Evolutionary conservation across 2,888 invertebrate genomes (phyloP).

Genomic region (Caenorhabditis zanzibari): DNA sequence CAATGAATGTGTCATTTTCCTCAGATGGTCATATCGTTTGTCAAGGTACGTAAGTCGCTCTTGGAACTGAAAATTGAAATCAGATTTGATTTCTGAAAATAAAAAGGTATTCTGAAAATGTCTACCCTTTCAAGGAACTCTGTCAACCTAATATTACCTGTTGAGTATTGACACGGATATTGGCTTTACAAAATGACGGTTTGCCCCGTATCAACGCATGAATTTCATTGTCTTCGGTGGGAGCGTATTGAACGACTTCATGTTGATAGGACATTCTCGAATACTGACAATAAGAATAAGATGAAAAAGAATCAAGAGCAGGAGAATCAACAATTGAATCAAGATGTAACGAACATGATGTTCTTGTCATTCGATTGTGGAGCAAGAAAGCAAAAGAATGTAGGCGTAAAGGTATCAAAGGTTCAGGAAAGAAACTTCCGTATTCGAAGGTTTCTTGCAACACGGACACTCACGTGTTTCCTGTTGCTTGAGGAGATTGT

Average conservation of each 20-base stretch:
- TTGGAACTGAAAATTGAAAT: constrained; percentile 69
- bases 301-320: not conserved
- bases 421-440: constrained; percentile 43
- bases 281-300: not conserved
- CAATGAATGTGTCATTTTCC: constrained; percentile 71
- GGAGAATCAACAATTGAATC: constrained; percentile 36
- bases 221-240: constrained; percentile 62
- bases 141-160: constrained; percentile 44
- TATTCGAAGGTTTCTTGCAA: constrained; percentile 5
- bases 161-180: constrained; percentile 62
- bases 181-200: constrained; percentile 65
- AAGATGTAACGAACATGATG: constrained; percentile 23
- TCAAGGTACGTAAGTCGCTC: constrained; percentile 71
- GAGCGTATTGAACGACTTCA: constrained; percentile 65
- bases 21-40: constrained; percentile 71
- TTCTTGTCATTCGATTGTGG: constrained; percentile 32
- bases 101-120: not conserved
- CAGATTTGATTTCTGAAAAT: not conserved
- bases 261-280: constrained; percentile 59
- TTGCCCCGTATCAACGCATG: constrained; percentile 66
- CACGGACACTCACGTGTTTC: constrained; percentile 25
- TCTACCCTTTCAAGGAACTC: not conserved
- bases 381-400: not conserved
- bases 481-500: not conserved
- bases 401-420: constrained; percentile 46